Percentiles rank a stretch among this genome's conserved stretches.
Conservation (phyloP, 2,113 vertebrate species). For the Alligator sinensis region DNA sequence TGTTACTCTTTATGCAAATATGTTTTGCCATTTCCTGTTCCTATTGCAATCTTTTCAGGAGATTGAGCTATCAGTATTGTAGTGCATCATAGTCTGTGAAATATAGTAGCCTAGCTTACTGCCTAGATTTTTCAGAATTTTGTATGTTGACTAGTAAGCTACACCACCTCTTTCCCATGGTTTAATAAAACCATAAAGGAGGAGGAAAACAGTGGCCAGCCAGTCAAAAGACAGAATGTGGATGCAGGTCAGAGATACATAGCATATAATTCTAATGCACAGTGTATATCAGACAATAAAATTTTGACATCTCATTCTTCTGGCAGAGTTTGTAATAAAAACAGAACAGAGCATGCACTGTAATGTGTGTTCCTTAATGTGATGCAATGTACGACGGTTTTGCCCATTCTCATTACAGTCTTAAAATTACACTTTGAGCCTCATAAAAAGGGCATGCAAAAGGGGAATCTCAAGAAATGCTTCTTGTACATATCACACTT, state of each 20-base stretch:
- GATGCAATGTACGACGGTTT: conserved; percentile 6
- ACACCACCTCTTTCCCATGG: conserved; percentile 11
- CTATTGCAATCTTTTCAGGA: conserved; percentile 11
- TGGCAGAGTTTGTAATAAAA: conserved; percentile 31
- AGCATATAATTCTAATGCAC: conserved; percentile 38
- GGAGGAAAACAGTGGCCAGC: conserved; percentile 4
- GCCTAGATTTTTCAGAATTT: conserved; percentile 9
- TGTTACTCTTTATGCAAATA: background rate
- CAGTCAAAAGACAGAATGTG: conserved; percentile 14
- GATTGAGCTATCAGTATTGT: background rate
- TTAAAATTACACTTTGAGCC: background rate
- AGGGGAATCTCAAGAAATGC: background rate
- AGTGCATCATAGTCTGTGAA: background rate
- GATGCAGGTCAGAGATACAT: conserved; percentile 26
- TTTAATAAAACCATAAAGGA: conserved; percentile 18
- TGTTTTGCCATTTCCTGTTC: background rate
- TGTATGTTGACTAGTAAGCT: background rate
- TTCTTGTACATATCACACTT: no score
- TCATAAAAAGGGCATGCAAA: background rate
- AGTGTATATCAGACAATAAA: conserved; percentile 40
- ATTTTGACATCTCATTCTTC: conserved; percentile 40
- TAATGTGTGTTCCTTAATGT: conserved; percentile 30
- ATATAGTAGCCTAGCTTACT: background rate
- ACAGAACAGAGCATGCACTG: conserved; percentile 5
- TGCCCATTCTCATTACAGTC: conserved; percentile 49